These are phyloP conservation scores for Zosterops lateralis DNA, from an alignment of 2,113 vertebrate genomes.

Conservation along the genomic window DNA sequence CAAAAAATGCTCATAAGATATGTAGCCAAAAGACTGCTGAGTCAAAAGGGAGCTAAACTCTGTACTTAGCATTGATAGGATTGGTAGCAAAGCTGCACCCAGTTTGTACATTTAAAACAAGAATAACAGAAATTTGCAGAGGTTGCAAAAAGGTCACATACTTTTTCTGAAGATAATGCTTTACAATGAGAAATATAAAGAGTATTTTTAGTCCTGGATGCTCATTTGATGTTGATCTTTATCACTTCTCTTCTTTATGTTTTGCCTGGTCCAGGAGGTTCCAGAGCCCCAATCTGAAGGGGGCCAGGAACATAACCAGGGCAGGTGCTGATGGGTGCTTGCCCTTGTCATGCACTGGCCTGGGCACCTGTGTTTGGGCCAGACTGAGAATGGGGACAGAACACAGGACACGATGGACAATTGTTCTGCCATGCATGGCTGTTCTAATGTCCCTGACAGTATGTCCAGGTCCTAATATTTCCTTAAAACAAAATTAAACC, in stretches of 20 bases:
- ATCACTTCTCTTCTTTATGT: background rate
- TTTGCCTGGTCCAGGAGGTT: background rate
- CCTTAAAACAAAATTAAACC: background rate
- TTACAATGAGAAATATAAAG: background rate
- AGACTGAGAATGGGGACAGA: background rate
- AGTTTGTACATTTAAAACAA: background rate
- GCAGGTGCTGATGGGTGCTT: background rate
- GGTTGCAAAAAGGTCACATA: background rate
- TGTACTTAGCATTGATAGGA: background rate
- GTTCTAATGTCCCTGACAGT: background rate
- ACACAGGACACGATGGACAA: background rate
- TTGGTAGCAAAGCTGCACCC: background rate
- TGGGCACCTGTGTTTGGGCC: rapidly evolving
- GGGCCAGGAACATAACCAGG: background rate
- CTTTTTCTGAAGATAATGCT: background rate
- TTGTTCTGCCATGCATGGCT: background rate
- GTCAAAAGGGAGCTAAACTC: background rate
- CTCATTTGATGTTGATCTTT: background rate
- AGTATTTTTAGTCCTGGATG: background rate
- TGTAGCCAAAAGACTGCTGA: background rate
- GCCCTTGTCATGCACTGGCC: background rate
- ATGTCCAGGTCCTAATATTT: background rate
- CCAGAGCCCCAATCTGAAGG: background rate
- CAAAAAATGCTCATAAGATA: background rate
- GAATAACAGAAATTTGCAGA: rapidly evolving